These are phyloP conservation scores for Hystrix brachyura DNA, from an alignment of 2,113 vertebrate genomes.

Conservation along the genomic window DNA sequence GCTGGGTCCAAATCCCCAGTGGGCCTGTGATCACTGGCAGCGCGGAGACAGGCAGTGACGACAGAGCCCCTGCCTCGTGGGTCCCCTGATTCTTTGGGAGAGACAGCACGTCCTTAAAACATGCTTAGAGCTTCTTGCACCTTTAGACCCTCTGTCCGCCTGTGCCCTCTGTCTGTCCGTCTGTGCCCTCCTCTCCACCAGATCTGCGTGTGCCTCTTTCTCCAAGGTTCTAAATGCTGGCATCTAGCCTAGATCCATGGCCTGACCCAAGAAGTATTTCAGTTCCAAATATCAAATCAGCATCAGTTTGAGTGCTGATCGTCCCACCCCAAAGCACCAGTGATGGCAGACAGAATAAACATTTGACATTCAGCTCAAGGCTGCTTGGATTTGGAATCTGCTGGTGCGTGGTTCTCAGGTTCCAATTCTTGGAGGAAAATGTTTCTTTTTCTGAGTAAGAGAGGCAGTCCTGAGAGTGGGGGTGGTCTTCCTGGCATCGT, in stretches of 20 bases:
- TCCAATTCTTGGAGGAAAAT: background rate
- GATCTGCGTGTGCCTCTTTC: background rate
- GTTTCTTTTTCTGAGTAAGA: background rate
- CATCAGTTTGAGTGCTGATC: background rate
- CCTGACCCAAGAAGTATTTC: background rate
- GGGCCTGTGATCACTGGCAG: background rate
- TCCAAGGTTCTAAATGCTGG: background rate
- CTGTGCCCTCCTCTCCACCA: background rate
- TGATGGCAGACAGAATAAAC: background rate
- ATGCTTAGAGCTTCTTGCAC: background rate
- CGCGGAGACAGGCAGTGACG: background rate
- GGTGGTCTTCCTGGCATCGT: background rate
- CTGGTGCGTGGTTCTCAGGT: background rate
- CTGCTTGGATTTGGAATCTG: background rate
- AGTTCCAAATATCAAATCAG: background rate
- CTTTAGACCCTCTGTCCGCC: background rate
- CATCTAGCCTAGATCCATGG: background rate
- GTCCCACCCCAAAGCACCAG: background rate
- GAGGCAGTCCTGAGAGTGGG: background rate
- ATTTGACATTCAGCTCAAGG: background rate
- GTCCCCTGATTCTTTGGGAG: background rate
- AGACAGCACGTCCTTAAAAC: background rate
- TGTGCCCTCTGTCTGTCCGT: background rate
- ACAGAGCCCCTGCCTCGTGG: background rate
- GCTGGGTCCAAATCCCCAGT: background rate